Percentiles rank a stretch among this genome's conserved stretches.
phyloP scores from a whole-genome alignment of 2,113 vertebrate genomes.

The Barnardius zonarius region DNA sequence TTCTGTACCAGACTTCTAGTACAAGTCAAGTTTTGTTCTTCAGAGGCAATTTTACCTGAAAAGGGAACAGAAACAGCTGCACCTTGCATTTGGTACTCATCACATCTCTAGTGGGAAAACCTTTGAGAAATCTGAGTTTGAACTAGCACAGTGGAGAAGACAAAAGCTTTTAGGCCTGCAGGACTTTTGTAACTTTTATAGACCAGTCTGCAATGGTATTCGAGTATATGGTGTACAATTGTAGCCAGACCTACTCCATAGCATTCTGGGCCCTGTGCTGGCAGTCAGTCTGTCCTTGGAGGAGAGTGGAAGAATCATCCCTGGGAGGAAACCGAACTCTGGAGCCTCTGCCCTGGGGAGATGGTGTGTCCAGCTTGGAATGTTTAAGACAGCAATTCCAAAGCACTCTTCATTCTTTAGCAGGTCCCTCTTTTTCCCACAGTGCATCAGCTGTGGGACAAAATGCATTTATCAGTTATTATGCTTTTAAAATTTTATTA shows the following conservation, averaged over 20 bases:
- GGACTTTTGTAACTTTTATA: not conserved
- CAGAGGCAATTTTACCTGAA: not conserved
- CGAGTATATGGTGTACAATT: fast-evolving
- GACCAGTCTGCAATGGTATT: not conserved
- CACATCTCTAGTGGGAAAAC: not conserved
- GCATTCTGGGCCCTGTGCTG: fast-evolving
- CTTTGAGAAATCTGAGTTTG: not conserved
- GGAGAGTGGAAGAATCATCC: not conserved
- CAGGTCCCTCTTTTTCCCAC: not conserved
- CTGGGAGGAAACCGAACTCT: not conserved
- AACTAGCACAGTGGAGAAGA: not conserved
- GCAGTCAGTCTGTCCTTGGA: not conserved
- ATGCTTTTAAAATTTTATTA: not conserved
- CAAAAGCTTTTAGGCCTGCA: not conserved
- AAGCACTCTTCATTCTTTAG: not conserved
- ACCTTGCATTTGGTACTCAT: not conserved
- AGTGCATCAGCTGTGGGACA: not conserved
- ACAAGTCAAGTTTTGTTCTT: not conserved
- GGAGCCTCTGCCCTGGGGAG: not conserved
- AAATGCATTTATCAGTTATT: not conserved
- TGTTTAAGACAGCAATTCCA: not conserved
- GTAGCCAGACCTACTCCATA: not conserved
- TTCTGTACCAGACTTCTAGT: not conserved
- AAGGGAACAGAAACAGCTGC: not conserved
- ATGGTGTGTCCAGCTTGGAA: not conserved